phyloP scores from a whole-genome alignment of 2,113 vertebrate genomes.

The Python bivittatus region DNA sequence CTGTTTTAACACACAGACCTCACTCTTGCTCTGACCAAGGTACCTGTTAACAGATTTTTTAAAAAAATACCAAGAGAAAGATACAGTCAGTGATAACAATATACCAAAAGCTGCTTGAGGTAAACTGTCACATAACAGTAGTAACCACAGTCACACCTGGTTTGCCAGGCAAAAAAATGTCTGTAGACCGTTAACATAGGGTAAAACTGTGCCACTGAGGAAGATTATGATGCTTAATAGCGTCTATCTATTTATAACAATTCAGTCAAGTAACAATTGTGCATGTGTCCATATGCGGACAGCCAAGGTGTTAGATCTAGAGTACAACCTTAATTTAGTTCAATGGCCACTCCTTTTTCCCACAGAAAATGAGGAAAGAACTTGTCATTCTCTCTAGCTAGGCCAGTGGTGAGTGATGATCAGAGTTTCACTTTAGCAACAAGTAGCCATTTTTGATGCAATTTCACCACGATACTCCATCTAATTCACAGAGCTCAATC shows the following conservation, averaged over 20 bases:
- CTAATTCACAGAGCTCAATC: not conserved
- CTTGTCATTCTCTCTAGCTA: not conserved
- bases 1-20: conserved; percentile 39
- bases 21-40: conserved; percentile 54
- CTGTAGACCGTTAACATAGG: conserved; percentile 69
- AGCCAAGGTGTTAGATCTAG: not conserved
- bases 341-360: not conserved
- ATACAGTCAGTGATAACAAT: conserved; percentile 60
- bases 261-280: not conserved
- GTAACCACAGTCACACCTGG: conserved; percentile 87
- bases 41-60: conserved; percentile 68
- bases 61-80: not conserved
- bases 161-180: conserved; percentile 54
- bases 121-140: conserved; percentile 78
- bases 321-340: not conserved
- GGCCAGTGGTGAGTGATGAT: not conserved
- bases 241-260: conserved; percentile 3
- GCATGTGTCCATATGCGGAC: not conserved
- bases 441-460: not conserved
- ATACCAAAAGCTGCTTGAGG: conserved; percentile 79
- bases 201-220: conserved; percentile 38
- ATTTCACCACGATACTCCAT: not conserved
- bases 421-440: not conserved
- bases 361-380: not conserved
- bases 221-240: conserved; percentile 38